phyloP scores from a whole-genome alignment of 2,113 vertebrate genomes.

The Actinemys pallida region DNA sequence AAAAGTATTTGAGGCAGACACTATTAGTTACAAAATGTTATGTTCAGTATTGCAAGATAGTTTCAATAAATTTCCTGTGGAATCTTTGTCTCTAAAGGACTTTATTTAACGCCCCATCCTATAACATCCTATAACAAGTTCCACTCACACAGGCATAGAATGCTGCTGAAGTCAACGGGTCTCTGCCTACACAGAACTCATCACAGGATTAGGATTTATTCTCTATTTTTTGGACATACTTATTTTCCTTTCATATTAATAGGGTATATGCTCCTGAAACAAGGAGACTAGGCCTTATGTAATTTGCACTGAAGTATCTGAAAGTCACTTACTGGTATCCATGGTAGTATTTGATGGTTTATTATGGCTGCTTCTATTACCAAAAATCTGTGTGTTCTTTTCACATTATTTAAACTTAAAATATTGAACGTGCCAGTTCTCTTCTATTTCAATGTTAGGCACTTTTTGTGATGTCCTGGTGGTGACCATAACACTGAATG shows the following conservation, averaged over 20 bases:
- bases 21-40: neutral
- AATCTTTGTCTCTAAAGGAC: neutral
- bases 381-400: neutral
- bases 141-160: neutral
- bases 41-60: neutral
- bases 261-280: neutral
- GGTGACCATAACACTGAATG: neutral
- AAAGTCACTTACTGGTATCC: neutral
- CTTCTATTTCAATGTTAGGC: neutral
- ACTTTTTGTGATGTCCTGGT: neutral
- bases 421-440: neutral
- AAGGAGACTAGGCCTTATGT: neutral
- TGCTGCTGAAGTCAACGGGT: rapidly evolving
- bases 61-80: neutral
- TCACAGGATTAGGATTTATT: neutral
- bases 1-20: neutral
- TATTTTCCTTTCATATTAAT: neutral
- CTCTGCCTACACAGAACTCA: neutral
- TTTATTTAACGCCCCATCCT: neutral
- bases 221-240: neutral
- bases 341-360: rapidly evolving
- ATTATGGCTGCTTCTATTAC: neutral
- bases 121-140: neutral
- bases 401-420: conserved; percentile 11
- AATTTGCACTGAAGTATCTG: neutral